A percentile compares a stretch with the other conserved stretches of the same genome.
These are phyloP conservation scores for Conus canariensis DNA, from an alignment of 2,888 invertebrate species.

Conservation along the genomic window DNA sequence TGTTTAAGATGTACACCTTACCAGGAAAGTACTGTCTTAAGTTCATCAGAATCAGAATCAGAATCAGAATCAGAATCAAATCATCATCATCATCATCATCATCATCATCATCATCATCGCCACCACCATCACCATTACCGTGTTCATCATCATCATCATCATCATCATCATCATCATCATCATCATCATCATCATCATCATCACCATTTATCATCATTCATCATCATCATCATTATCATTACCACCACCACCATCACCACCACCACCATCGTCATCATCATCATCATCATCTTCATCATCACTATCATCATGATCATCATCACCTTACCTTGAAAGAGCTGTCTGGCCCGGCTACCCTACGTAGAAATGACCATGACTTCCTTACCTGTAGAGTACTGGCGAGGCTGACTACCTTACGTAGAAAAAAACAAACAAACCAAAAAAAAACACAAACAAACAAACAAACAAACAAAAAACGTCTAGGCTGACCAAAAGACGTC, in stretches of 20 bases:
- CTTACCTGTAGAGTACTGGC: too few species aligned
- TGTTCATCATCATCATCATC: slow-evolving; percentile 6
- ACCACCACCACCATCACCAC: neutral
- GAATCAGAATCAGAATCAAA: neutral
- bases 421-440: neutral
- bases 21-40: too few species aligned
- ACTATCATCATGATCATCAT: neutral
- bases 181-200: neutral
- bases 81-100: neutral
- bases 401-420: too few species aligned
- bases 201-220: neutral
- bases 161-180: slow-evolving; percentile 25
- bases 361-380: too few species aligned
- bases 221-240: neutral
- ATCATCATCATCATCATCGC: too few species aligned
- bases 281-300: neutral
- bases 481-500: neutral
- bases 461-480: neutral
- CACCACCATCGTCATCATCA: neutral
- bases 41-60: slow-evolving; percentile 21
- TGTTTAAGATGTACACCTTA: too few species aligned
- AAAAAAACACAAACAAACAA: neutral
- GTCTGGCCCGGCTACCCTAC: too few species aligned
- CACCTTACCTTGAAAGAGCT: too few species aligned
- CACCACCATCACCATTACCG: too few species aligned